Conservation (phyloP, 2,888 invertebrate species). For the Temnothorax rugatulus region DNA sequence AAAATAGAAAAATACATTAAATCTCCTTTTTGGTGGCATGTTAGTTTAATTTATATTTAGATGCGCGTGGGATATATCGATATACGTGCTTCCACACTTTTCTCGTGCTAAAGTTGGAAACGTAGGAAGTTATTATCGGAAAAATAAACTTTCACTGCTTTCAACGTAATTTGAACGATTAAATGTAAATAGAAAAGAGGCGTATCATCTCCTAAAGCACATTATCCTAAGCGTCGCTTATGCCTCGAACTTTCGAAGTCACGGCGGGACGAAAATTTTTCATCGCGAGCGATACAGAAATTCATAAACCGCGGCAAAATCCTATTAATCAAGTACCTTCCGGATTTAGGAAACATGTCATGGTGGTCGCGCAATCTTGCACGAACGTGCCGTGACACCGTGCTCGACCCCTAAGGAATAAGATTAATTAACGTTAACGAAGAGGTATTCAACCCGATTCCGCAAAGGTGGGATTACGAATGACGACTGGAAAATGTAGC, state of each 20-base stretch:
- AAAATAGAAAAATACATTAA: background rate
- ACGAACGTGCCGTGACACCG: background rate
- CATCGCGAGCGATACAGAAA: background rate
- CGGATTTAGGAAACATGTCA: background rate
- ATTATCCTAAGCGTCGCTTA: background rate
- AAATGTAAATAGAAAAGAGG: background rate
- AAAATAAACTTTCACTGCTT: background rate
- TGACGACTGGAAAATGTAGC: conserved; percentile 3
- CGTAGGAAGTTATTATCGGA: background rate
- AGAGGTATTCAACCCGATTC: conserved; percentile 19
- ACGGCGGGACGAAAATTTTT: background rate
- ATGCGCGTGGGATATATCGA: background rate
- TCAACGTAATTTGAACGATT: background rate
- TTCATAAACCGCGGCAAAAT: background rate
- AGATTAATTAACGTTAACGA: conserved; percentile 43
- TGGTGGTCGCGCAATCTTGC: conserved; percentile 7
- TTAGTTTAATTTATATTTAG: background rate
- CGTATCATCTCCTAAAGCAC: background rate
- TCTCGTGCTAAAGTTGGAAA: background rate
- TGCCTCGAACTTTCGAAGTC: background rate
- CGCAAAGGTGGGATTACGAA: background rate
- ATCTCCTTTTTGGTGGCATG: background rate
- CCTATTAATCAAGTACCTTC: conserved; percentile 25
- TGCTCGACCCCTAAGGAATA: background rate
- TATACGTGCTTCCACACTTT: background rate